phyloP scores from a whole-genome alignment of 2,888 invertebrate genomes.

The Barypeithes pellucidus region DNA sequence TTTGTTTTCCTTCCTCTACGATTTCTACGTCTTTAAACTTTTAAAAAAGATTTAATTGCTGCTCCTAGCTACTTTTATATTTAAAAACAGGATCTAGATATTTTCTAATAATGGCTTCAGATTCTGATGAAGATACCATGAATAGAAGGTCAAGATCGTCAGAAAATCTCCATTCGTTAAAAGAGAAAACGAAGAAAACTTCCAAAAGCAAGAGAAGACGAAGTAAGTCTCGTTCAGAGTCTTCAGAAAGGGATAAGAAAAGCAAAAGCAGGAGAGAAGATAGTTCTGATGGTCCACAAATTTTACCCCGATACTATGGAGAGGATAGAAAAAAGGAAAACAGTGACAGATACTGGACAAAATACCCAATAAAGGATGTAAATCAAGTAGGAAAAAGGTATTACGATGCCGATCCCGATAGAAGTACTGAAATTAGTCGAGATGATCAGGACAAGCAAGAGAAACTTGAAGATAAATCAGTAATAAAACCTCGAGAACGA shows the following conservation, averaged over 20 bases:
- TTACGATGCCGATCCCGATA: slow-evolving; percentile 46
- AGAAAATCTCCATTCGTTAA: slow-evolving; percentile 44
- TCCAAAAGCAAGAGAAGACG: slow-evolving; percentile 52
- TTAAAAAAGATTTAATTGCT: no score
- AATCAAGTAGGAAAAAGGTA: slow-evolving; percentile 63
- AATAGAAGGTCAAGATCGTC: slow-evolving; percentile 51
- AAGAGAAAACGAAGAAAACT: slow-evolving; percentile 39
- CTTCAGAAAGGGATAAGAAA: slow-evolving; percentile 48
- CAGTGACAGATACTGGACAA: slow-evolving; percentile 68
- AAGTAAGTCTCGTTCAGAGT: slow-evolving; percentile 56
- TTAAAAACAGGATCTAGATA: neutral
- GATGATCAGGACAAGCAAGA: slow-evolving; percentile 55
- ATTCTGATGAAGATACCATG: slow-evolving; percentile 54
- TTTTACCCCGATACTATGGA: slow-evolving; percentile 64
- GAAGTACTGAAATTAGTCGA: slow-evolving; percentile 26
- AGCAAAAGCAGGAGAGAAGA: slow-evolving; percentile 37
- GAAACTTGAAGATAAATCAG: slow-evolving; percentile 60
- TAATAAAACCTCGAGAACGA: slow-evolving; percentile 68
- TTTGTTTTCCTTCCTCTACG: no score
- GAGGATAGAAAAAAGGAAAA: slow-evolving; percentile 64
- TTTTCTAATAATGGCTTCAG: slow-evolving; percentile 51
- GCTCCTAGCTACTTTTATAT: no score
- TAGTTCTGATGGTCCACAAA: slow-evolving; percentile 17
- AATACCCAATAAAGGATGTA: slow-evolving; percentile 67
- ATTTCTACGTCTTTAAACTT: no score